A percentile compares a stretch with the other conserved stretches of the same genome.
Evolutionary conservation across 2,888 invertebrate genomes (phyloP).

Genomic region (Agrilus cyanescens): DNA sequence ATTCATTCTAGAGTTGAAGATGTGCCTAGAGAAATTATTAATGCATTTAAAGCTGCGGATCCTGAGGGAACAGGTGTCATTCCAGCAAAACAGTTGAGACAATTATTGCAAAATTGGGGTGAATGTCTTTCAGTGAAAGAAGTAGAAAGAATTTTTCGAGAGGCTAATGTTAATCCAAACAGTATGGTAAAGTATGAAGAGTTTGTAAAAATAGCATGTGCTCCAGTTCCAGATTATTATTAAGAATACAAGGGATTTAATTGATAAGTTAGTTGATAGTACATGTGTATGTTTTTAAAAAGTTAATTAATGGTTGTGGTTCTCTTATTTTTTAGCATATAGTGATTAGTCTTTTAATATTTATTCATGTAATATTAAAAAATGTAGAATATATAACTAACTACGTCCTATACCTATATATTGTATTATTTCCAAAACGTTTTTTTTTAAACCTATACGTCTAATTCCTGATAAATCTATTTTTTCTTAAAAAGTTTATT

Average conservation of each 20-base stretch:
- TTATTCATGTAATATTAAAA: not conserved
- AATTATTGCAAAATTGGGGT: conserved; percentile 84
- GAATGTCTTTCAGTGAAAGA: conserved; percentile 68
- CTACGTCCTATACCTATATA: not conserved
- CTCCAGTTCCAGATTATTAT: conserved; percentile 88
- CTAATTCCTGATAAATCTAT: not conserved
- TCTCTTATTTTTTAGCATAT: too few relatives aligned
- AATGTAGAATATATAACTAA: not conserved
- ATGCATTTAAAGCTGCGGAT: conserved; percentile 85
- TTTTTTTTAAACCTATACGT: not conserved
- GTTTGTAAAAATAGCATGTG: conserved; percentile 85
- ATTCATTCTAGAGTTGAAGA: conserved; percentile 77
- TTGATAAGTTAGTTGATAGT: too few relatives aligned
- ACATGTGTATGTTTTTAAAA: too few relatives aligned
- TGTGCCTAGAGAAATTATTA: conserved; percentile 71
- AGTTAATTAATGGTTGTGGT: too few relatives aligned
- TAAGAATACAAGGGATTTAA: conserved; percentile 29
- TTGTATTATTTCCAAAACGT: not conserved
- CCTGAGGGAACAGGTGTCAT: conserved; percentile 58
- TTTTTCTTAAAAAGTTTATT: too few relatives aligned
- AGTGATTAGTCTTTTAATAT: too few relatives aligned
- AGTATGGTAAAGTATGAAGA: conserved; percentile 81
- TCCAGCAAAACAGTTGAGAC: conserved; percentile 70
- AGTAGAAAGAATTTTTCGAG: conserved; percentile 82
- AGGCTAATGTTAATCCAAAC: conserved; percentile 73